Evolutionary conservation across 2,113 vertebrate species (phyloP).

Genomic region (Catagonus wagneri): DNA sequence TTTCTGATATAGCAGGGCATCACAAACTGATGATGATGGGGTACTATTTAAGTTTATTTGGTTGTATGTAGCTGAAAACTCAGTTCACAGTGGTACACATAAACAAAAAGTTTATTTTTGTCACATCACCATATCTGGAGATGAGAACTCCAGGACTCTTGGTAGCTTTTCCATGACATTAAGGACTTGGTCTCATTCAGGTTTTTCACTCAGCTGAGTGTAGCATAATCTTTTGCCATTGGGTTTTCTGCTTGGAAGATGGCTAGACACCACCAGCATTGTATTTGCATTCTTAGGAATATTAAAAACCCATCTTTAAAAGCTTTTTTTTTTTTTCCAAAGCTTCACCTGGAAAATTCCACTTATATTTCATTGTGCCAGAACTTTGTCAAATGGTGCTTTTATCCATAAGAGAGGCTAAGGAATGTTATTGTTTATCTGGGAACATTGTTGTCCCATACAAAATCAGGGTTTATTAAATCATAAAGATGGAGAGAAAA

Average conservation of each 20-base stretch:
- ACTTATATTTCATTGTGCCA: not conserved
- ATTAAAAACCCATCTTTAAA: not conserved
- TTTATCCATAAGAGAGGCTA: not conserved
- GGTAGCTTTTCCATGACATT: not conserved
- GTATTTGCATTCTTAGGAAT: not conserved
- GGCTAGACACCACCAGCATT: not conserved
- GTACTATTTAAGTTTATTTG: not conserved
- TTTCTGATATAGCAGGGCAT: not conserved
- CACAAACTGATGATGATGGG: not conserved
- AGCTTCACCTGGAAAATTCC: not conserved
- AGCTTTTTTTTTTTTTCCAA: not conserved
- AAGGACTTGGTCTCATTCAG: not conserved
- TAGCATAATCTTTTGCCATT: not conserved
- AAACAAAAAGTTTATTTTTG: not conserved
- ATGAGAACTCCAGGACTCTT: not conserved
- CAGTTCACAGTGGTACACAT: not conserved
- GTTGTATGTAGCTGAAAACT: not conserved
- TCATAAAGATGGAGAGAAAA: not conserved
- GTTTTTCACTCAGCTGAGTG: not conserved
- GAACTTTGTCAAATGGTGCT: not conserved
- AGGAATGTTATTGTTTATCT: not conserved
- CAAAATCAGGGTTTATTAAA: not conserved
- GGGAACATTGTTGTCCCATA: not conserved
- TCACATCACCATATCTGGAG: not conserved
- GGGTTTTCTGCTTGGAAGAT: not conserved